phyloP scores from a whole-genome alignment of 1,140 invertebrate genomes.

The Dinothrombium tinctorium region DNA sequence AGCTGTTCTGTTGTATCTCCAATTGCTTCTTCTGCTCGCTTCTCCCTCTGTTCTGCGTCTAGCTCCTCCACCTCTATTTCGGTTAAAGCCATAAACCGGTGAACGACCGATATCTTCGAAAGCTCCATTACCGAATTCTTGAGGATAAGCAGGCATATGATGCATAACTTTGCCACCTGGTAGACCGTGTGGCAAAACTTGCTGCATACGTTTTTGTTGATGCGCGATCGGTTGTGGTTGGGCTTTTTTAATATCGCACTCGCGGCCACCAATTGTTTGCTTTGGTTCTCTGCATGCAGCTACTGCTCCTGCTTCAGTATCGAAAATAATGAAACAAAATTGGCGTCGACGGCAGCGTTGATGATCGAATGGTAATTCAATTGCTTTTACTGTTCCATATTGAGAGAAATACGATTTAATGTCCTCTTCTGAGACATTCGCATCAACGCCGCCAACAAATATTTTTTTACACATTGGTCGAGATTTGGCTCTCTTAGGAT shows the following conservation, averaged over 20 bases:
- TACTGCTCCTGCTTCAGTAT: conserved; percentile 36
- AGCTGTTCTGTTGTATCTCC: too few relatives aligned
- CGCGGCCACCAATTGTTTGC: neutral
- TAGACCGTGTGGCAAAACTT: too few relatives aligned
- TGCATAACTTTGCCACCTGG: too few relatives aligned
- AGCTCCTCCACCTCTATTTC: too few relatives aligned
- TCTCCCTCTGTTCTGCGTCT: too few relatives aligned
- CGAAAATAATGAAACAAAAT: conserved; percentile 85
- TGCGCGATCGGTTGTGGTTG: neutral
- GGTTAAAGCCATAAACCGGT: too few relatives aligned
- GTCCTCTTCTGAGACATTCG: conserved; percentile 69
- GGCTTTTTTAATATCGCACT: neutral
- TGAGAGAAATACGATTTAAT: conserved; percentile 71
- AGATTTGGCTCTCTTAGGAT: conserved; percentile 81
- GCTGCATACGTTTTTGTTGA: neutral
- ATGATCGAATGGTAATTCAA: conserved; percentile 89
- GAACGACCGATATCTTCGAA: too few relatives aligned
- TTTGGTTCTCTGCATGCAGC: neutral
- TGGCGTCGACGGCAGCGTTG: conserved; percentile 81
- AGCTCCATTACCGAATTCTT: too few relatives aligned
- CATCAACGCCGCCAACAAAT: conserved; percentile 73
- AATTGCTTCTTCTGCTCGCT: too few relatives aligned
- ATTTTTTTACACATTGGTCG: conserved; percentile 60
- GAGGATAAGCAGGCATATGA: too few relatives aligned
- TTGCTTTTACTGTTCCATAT: conserved; percentile 69